Evolutionary conservation across 2,113 vertebrate genomes (phyloP), one percentile per base, ranked within the genome.

Genomic region (Dissostichus mawsoni): DNA sequence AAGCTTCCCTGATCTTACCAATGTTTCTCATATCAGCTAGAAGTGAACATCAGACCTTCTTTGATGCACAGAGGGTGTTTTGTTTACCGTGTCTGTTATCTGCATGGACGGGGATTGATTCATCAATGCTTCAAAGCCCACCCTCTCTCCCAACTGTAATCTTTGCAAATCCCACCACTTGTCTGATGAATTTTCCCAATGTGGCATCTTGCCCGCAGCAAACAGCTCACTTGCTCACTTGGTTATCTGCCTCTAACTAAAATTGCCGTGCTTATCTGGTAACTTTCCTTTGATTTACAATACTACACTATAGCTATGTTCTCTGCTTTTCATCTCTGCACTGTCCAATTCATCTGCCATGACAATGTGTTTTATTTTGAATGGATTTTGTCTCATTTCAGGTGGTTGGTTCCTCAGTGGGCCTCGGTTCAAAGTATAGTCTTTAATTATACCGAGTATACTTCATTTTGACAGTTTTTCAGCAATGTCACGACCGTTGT

Each of bases 111-210:
- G 68, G 55, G 71, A 83, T 80, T 78, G 82, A 90, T 75, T 85
- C 68, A 76, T 85, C 78, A 18, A 41, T 64, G 69, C 78, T 61
- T 61, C 62, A 72, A 76, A 75, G 70, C 73, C 81, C 36, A 71
- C 77, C 73, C 58, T 85, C 64, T 72, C 80, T 57, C 56, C 58
- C 48, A 8, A 11, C 70, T 74, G 71, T 91, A 91, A 89, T 90
- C 88, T 89, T 67, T 83, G 66, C 72, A 91, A 91, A 89, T 90
- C 86, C 85, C 84, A 83, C 69, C 86, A 85, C 81, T 90, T 70
- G 85, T 81, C 53, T 83, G 89, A 93, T 90, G 74, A 88, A 63
- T 90, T 86, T 83, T 80, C 73, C 65, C 76, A 85, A 79, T 47
- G 76, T 80, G 80, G 82, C 70, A 45, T 29, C 17, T 69, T 48